phyloP scores from a whole-genome alignment of 2,113 vertebrate species.

The Macquaria australasica region DNA sequence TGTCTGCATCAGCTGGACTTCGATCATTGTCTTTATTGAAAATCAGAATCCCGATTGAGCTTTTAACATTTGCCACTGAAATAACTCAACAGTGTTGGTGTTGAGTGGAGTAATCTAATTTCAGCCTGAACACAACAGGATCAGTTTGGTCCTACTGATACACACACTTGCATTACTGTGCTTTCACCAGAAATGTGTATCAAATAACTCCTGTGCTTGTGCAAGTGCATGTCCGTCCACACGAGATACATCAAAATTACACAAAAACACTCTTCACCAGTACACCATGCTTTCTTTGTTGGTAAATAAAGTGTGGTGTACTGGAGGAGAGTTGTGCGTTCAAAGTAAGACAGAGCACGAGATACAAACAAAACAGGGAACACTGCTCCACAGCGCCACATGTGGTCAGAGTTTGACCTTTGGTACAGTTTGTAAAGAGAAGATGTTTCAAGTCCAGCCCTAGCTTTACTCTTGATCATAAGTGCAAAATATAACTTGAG shows the following conservation, averaged over 20 bases:
- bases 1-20: constrained; percentile 36
- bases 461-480: background rate
- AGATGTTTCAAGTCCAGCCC: constrained; percentile 16
- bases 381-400: too few species aligned
- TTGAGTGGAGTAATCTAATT: background rate
- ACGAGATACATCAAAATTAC: too few species aligned
- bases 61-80: constrained; percentile 28
- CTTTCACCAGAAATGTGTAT: background rate
- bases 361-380: background rate
- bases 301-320: background rate
- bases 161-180: background rate
- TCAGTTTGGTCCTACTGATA: background rate
- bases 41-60: constrained; percentile 18
- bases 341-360: background rate
- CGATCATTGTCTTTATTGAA: constrained; percentile 54
- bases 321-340: background rate
- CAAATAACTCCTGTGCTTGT: background rate
- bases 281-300: background rate
- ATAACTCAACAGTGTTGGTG: background rate
- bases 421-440: constrained; percentile 16
- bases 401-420: constrained; percentile 14
- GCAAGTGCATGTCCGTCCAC: background rate
- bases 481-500: background rate
- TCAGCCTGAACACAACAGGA: background rate
- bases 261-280: background rate